Evolutionary conservation across 1,140 invertebrate species (phyloP).

Genomic region (Cotesia vestalis): DNA sequence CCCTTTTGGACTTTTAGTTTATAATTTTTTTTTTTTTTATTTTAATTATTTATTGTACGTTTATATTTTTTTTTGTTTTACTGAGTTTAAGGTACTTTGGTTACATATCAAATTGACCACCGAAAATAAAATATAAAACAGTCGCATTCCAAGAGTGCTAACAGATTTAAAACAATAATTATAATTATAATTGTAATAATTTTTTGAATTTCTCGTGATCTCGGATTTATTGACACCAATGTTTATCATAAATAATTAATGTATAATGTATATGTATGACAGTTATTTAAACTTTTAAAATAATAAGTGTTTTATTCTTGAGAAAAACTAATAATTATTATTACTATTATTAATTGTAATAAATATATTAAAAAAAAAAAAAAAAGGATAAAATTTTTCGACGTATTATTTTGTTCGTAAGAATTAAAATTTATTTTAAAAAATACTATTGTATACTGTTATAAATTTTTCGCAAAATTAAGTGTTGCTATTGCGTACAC

Average conservation of each 20-base stretch:
- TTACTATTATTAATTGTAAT: constrained; percentile 9
- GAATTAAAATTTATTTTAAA: not conserved
- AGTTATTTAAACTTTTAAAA: constrained; percentile 18
- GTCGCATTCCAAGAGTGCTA: constrained; percentile 55
- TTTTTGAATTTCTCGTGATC: constrained; percentile 38
- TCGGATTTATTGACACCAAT: constrained; percentile 36
- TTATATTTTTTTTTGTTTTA: constrained; percentile 29
- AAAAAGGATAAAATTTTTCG: constrained; percentile 22
- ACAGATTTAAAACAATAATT: constrained; percentile 30
- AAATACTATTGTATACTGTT: constrained; percentile 12
- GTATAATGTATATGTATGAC: not conserved
- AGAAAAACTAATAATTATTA: constrained; percentile 1
- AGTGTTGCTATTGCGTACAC: constrained; percentile 29
- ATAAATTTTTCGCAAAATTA: constrained; percentile 1
- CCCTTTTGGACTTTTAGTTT: constrained; percentile 1
- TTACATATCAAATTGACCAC: constrained; percentile 64
- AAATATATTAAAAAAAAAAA: constrained; percentile 25
- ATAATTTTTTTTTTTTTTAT: constrained; percentile 24
- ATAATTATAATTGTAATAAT: constrained; percentile 19
- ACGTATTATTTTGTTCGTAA: constrained; percentile 17
- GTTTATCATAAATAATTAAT: constrained; percentile 28
- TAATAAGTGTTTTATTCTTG: constrained; percentile 20
- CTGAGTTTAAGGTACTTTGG: constrained; percentile 57
- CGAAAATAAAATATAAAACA: constrained; percentile 46
- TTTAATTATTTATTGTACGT: constrained; percentile 17